Conservation (phyloP, 2,888 invertebrate genomes). For the Panorpa germanica region DNA sequence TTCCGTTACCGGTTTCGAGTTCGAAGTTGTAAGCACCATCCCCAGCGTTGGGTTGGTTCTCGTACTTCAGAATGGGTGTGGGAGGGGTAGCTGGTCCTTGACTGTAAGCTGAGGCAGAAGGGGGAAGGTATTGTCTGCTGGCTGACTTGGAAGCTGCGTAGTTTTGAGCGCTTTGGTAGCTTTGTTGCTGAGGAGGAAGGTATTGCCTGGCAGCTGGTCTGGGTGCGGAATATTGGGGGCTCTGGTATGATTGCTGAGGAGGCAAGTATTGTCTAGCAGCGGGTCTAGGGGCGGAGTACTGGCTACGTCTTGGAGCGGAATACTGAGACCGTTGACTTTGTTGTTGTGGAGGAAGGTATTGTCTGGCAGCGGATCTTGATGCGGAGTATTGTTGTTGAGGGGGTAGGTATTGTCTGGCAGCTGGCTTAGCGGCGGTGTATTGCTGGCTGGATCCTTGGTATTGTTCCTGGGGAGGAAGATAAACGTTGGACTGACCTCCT, state of each 20-base stretch:
- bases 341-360: conserved; percentile 9
- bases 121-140: too few species aligned
- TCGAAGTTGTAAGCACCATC: conserved; percentile 44
- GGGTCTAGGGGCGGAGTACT: conserved; percentile 5
- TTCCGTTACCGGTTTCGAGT: conserved; percentile 47
- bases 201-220: conserved; percentile 11
- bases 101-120: conserved; percentile 12
- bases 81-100: too few species aligned
- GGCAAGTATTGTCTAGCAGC: too few species aligned
- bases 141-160: neutral
- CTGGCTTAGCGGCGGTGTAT: conserved; percentile 16
- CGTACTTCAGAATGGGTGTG: conserved; percentile 37
- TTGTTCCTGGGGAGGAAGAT: too few species aligned
- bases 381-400: conserved; percentile 20
- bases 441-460: too few species aligned
- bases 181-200: conserved; percentile 12
- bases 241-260: conserved; percentile 8
- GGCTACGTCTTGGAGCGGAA: neutral
- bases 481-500: too few species aligned
- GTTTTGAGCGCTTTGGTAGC: conserved; percentile 1
- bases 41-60: conserved; percentile 38
- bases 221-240: conserved; percentile 8
- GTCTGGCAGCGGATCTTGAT: too few species aligned
- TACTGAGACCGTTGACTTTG: conserved; percentile 2
- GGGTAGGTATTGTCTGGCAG: conserved; percentile 18